Base-by-base conservation (phyloP, 2,888 invertebrate species). In the Augochlorella aurata region DNA sequence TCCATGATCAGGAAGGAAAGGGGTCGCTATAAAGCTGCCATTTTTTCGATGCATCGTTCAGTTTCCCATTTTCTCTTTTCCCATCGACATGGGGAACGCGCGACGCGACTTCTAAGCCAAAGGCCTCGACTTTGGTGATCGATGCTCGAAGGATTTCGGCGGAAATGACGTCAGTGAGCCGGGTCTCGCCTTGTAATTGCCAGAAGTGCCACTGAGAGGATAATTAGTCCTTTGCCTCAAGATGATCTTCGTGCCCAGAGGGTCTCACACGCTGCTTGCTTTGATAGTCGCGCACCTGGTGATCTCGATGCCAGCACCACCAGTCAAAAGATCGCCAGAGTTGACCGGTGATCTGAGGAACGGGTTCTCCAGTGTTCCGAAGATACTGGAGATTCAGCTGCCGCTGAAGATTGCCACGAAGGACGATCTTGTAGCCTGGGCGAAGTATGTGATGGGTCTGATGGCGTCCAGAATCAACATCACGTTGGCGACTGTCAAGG, bases 391-490 rank as follows among this genome's bases (percentile, higher is more conserved):
- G 77, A 86, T 93, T 4, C 89, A 91, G 1, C 66, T 92, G 16
- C 92, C 92, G 0, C 68, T 91, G 2, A 91, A 91, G 61, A 88
- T 92, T 9, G 85, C 90, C 0, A 87, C 87, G 21, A 90, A 89
- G 61, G 92, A 93, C 1, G 93, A 93, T 50, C 65, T 93, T 1
- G 81, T 93, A 1, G 86, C 90, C 1, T 93, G 92, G 92, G 91
- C 92, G 1, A 91, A 87, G 21, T 93, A 93, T 65, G 93, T 92
- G 0, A 91, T 93, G 90, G 83, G 90, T 7, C 75, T 92, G 49
- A 92, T 93, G 92, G 91, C 93, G 0, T 92, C 93, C 5, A 90
- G 85, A 21, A 89, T 93, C 24, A 93, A 93, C 54, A 90, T 93
- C 29, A 93, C 92, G 1, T 72, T 93, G 10, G 89, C 88, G 0